phyloP scores from a whole-genome alignment of 2,888 invertebrate genomes.

The Aquatica leii region DNA sequence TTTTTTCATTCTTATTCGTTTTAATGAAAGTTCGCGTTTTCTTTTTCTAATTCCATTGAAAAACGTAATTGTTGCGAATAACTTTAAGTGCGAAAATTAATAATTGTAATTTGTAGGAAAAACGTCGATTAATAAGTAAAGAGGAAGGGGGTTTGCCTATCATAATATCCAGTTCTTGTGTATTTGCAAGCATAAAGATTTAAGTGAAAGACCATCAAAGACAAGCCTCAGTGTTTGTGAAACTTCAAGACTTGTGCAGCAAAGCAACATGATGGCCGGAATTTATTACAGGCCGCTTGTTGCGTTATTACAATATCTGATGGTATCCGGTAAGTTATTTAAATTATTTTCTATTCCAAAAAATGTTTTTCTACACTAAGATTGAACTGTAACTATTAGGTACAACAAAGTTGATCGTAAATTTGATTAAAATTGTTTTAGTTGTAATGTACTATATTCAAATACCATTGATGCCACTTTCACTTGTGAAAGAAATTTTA shows the following conservation, averaged over 20 bases:
- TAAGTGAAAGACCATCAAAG: conserved; percentile 57
- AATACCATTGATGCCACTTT: conserved; percentile 20
- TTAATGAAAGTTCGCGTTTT: no score
- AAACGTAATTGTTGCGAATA: no score
- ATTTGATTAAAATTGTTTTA: no score
- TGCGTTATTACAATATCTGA: conserved; percentile 31
- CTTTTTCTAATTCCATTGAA: no score
- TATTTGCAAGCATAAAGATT: conserved; percentile 50
- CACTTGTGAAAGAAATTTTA: conserved; percentile 30
- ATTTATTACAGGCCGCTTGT: conserved; percentile 44
- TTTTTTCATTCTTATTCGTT: no score
- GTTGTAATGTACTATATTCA: no score
- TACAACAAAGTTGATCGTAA: no score
- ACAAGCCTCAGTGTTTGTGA: conserved; percentile 49
- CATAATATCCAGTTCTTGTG: conserved; percentile 46
- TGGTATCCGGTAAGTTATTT: conserved; percentile 46
- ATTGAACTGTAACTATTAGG: no score
- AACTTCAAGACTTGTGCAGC: conserved; percentile 45
- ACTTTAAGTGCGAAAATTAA: no score
- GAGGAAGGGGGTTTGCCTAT: conserved; percentile 47
- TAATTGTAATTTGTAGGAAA: no score
- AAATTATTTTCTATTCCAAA: not conserved
- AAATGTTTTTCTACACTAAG: no score
- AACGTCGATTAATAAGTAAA: not conserved
- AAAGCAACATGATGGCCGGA: conserved; percentile 50